A percentile compares a stretch with the other conserved stretches of the same genome.
Conservation (phyloP, 2,113 vertebrate genomes). For the Malurus elegans region DNA sequence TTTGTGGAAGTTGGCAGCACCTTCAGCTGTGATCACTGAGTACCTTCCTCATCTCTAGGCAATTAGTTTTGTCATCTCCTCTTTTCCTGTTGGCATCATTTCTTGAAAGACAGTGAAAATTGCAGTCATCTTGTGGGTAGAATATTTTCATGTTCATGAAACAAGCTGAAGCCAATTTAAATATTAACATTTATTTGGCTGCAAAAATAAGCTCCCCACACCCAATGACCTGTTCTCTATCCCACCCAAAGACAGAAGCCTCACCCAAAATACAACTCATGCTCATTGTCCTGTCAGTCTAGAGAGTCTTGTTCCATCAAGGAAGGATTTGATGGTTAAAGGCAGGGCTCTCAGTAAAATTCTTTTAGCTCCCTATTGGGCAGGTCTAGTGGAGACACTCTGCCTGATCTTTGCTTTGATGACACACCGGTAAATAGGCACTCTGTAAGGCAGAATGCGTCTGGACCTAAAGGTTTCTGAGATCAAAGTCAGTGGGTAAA, state of each 20-base stretch:
- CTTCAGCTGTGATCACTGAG: neutral
- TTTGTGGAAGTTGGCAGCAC: neutral
- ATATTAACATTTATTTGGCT: neutral
- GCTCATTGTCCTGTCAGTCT: neutral
- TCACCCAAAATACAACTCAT: neutral
- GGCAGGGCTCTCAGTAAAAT: neutral
- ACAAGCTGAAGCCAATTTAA: neutral
- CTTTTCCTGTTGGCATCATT: neutral
- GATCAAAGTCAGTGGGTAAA: neutral
- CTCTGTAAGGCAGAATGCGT: neutral
- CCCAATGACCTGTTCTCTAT: neutral
- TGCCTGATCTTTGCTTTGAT: neutral
- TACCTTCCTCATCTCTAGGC: neutral
- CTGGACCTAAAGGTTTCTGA: neutral
- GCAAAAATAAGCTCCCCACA: neutral
- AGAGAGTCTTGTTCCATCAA: neutral
- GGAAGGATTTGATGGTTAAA: neutral
- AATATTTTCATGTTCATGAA: neutral
- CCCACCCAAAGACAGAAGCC: neutral
- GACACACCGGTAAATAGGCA: neutral
- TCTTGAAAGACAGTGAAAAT: neutral
- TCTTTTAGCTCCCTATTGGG: neutral
- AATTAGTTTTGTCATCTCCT: neutral
- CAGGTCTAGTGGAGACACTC: neutral
- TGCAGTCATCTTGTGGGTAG: neutral